Percentiles rank a stretch among this genome's conserved stretches.
These are phyloP conservation scores for Scotopteryx bipunctaria DNA, from an alignment of 2,888 invertebrate species.

Conservation along the genomic window DNA sequence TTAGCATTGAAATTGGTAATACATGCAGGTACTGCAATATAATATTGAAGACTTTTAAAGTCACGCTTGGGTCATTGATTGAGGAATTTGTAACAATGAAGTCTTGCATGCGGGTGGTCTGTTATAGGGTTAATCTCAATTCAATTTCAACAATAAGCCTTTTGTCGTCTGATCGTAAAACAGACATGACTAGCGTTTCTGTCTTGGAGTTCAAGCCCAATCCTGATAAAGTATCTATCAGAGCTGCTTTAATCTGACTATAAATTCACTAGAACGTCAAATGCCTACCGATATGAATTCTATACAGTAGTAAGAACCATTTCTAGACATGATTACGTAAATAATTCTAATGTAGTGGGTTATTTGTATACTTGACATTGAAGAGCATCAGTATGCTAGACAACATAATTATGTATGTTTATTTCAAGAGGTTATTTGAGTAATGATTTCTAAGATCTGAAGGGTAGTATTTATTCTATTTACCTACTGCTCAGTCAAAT, in stretches of 20 bases:
- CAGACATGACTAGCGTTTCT: conserved; percentile 32
- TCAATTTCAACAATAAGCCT: conserved; percentile 54
- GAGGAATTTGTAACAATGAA: conserved; percentile 47
- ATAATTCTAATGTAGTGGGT: no score
- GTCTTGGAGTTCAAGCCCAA: conserved; percentile 15
- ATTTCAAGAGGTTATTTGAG: no score
- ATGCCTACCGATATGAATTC: conserved; percentile 17
- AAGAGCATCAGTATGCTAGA: no score
- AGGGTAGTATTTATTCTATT: no score
- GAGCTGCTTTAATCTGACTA: conserved; percentile 19
- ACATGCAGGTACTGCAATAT: neutral
- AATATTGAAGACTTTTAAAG: conserved; percentile 30
- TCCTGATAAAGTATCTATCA: conserved; percentile 24
- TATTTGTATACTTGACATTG: no score
- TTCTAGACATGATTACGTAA: conserved; percentile 7
- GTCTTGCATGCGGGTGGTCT: conserved; percentile 67
- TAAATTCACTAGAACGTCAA: conserved; percentile 22
- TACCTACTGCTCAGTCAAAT: neutral
- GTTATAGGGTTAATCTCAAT: conserved; percentile 63
- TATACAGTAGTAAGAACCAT: conserved; percentile 17
- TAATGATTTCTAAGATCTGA: no score
- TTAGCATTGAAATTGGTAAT: conserved; percentile 44
- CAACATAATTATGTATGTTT: no score
- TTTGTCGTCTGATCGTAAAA: conserved; percentile 41
- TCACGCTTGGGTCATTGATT: conserved; percentile 39